Evolutionary conservation across 2,888 invertebrate genomes (phyloP), one percentile per base, ranked within the genome.

Genomic region (Hirtodrosophila confusa): DNA sequence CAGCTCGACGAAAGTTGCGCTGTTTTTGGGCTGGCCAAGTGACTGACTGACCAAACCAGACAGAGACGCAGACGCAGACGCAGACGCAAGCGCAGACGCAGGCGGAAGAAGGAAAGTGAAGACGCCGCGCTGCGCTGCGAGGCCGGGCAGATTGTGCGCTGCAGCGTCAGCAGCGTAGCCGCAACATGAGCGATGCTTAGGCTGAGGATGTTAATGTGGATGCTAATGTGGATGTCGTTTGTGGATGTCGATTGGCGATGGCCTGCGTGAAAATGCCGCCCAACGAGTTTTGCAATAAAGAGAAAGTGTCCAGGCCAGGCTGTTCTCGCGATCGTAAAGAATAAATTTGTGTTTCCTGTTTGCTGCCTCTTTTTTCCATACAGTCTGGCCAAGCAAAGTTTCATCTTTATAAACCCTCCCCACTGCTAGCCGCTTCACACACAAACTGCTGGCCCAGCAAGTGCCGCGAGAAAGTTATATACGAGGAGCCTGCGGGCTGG

Each of bases 281-380:
- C 88, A 86, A 88, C 86, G 56, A 84, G 86, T 86, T 86, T 88
- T 84, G 82, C 82, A 84, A 82, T 84, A 78, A 84, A 88, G 89
- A 89, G 89, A 89, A 89, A 89, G 89, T 89, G 89, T 87, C 78
- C 83, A 83, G 72, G 70, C 66, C 74, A 68, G 73, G 76, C 75
- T 84, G 88, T 89, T 89, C 89, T 89, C 80, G 86, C 80, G 84
- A 80, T 88, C 87, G 80, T 88, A 89, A 89, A 89, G 89, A 89
- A 89, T 89, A 84, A 76, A 86, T 89, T 88, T 88, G 86, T 85
- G 79, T 88, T 89, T 89, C 89, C 89, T 88, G 88, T 88, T 88
- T 73, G 56, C 60, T 65, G 57, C 69, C 67, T 70, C 62, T 66
- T 58, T 64, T 56, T 24, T 43, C 27, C 6, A 4, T 56, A 51